A percentile compares a stretch with the other conserved stretches of the same genome.
Evolutionary conservation across 2,797 vertebrate species (phyloP).

Genomic region (Hyperoplus lanceolatus): DNA sequence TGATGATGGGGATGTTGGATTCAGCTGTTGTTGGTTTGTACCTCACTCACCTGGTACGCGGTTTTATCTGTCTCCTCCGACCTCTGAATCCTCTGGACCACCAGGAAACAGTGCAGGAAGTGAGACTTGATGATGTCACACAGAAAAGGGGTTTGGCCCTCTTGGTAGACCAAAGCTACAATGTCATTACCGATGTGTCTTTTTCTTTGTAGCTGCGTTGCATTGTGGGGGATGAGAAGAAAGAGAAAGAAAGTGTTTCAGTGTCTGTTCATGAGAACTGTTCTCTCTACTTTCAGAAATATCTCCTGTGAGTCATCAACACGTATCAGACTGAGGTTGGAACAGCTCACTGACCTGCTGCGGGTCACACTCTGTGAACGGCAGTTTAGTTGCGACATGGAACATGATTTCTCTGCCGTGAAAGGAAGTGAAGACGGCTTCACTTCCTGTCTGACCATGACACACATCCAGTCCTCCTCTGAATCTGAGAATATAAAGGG

Average conservation of each 20-base stretch:
- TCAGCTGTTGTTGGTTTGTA: neutral
- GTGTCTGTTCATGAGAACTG: neutral
- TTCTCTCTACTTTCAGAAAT: neutral
- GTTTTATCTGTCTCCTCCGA: constrained; percentile 60
- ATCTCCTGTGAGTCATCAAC: constrained; percentile 8
- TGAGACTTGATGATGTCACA: constrained; percentile 93
- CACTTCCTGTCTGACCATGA: constrained; percentile 92
- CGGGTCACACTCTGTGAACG: constrained; percentile 92
- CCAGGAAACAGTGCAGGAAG: constrained; percentile 93
- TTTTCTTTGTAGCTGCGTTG: constrained; percentile 91
- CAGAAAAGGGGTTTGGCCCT: constrained; percentile 91
- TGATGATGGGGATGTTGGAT: neutral
- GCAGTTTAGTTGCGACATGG: constrained; percentile 93
- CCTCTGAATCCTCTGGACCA: constrained; percentile 82
- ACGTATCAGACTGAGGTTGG: neutral
- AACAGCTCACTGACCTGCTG: constrained; percentile 87
- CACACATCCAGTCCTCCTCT: constrained; percentile 93
- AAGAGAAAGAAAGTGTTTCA: constrained; percentile 8
- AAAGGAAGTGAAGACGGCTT: constrained; percentile 92
- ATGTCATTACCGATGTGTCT: constrained; percentile 96
- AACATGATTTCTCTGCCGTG: constrained; percentile 93
- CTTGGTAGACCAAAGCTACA: constrained; percentile 92
- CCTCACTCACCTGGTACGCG: constrained; percentile 76
- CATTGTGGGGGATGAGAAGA: neutral
- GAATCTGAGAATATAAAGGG: constrained; percentile 82